Evolutionary conservation across 2,113 vertebrate genomes (phyloP), one percentile per base, ranked within the genome.

Genomic region (Tenebrosternarchus preto): DNA sequence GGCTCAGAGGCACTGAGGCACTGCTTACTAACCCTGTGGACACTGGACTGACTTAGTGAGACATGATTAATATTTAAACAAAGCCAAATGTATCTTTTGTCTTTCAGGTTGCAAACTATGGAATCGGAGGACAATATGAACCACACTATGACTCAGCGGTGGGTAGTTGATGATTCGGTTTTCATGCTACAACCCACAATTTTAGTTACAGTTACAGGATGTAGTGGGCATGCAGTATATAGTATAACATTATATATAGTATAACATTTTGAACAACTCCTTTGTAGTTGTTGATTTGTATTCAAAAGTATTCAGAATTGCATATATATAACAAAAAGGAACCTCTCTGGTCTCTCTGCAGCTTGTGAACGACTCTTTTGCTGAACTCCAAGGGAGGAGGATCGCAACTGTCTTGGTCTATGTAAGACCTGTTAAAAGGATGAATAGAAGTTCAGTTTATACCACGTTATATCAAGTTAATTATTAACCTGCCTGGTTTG

Each of bases 71-170:
- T 50, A 12, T 76, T 75, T 16, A 63, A 8, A 19, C 15, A 17
- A 36, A 53, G 12, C 24, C 5, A 0, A 59, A 67, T 20, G 33
- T 59, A 16, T 59, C 25, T 39, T 36, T 57, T 9, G 8, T 77
- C 22, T 76, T 63, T 63, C 24, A 88, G 87, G 76, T 88, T 15
- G 86, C 83, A n/a, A 88, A 88, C 56, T 88, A 88, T 84, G 87
- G 87, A 25, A 86, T 88, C 57, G 87, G 86, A 70, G 86, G 87
- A 50, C 87, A 88, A 19, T 88, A 78, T 80, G 87, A 88, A 71
- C 85, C 86, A 15, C 87, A 88, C 53, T 88, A 82, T 57, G 87
- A 88, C 77, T 84, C 77, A 17, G 78, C 70, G 87, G 85, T 88
- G 72, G 74, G 71, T 70, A 25, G 78, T 12, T 50, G 43, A 9